Percentiles rank a stretch among this genome's conserved stretches.
phyloP scores from a whole-genome alignment of 2,113 vertebrate genomes.

The Colius striatus region DNA sequence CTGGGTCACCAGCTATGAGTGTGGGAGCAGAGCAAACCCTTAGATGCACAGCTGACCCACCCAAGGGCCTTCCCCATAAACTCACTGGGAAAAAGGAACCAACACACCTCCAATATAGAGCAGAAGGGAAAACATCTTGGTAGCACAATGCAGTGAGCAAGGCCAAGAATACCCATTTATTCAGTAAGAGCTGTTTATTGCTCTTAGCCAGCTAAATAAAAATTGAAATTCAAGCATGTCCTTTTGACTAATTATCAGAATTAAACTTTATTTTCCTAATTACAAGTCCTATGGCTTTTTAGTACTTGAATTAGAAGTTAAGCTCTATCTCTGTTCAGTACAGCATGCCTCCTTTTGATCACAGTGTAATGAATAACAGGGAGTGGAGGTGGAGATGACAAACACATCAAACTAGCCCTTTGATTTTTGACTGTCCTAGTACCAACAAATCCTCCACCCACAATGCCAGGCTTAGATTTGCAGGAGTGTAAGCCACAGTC shows the following conservation, averaged over 20 bases:
- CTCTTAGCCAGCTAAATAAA: constrained; percentile 28
- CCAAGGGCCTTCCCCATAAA: not conserved
- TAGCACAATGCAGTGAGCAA: not conserved
- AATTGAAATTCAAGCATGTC: constrained; percentile 24
- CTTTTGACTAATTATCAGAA: not conserved
- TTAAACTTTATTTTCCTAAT: constrained; percentile 38
- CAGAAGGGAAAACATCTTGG: not conserved
- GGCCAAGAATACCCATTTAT: constrained; percentile 49
- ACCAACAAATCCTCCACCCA: not conserved
- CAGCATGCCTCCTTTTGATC: not conserved
- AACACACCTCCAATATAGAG: not conserved
- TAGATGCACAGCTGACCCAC: accelerated
- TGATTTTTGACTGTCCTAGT: not conserved
- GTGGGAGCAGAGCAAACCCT: not conserved
- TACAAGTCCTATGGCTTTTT: constrained; percentile 24
- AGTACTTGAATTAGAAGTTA: not conserved
- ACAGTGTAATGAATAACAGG: not conserved
- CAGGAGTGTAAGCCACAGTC: no score
- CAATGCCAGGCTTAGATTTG: not conserved
- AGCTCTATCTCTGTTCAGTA: not conserved
- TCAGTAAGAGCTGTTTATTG: constrained; percentile 57
- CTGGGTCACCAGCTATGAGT: not conserved
- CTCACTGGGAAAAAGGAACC: not conserved
- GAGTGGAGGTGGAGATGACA: not conserved
- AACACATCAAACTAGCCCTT: not conserved